Conservation (phyloP, 2,888 invertebrate genomes). For the Machimus rusticus region DNA sequence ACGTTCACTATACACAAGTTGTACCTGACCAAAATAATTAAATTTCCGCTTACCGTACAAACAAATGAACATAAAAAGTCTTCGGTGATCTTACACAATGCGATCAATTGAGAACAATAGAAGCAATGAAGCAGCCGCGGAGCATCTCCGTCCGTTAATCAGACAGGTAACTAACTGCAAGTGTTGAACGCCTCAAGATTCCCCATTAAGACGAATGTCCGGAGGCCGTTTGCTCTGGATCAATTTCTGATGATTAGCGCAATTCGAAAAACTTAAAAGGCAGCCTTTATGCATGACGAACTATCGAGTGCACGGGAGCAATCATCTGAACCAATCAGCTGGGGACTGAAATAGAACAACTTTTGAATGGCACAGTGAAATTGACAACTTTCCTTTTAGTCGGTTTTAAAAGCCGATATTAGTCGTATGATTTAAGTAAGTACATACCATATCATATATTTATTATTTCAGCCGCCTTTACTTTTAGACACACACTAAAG, state of each 20-base stretch:
- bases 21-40: not conserved
- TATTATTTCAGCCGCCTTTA: not conserved
- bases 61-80: not conserved
- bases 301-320: slow-evolving; percentile 9
- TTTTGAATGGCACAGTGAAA: not conserved
- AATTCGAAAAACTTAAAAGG: not conserved
- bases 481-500: not conserved
- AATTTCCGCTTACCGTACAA: not conserved
- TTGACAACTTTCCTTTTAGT: not conserved
- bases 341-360: not conserved
- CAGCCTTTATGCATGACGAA: slow-evolving; percentile 6
- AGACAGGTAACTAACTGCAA: not conserved
- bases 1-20: not conserved
- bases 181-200: not conserved
- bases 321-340: not conserved
- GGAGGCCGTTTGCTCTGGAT: not conserved
- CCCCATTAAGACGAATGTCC: slow-evolving; percentile 12
- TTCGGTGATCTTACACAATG: not conserved
- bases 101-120: not conserved
- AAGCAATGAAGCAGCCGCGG: not conserved
- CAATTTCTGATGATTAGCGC: not conserved
- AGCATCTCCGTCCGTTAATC: not conserved
- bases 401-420: not conserved
- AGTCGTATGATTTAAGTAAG: not conserved
- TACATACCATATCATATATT: too few relatives aligned